phyloP scores from a whole-genome alignment of 1,140 invertebrate genomes.

The Rhopalosiphum maidis region DNA sequence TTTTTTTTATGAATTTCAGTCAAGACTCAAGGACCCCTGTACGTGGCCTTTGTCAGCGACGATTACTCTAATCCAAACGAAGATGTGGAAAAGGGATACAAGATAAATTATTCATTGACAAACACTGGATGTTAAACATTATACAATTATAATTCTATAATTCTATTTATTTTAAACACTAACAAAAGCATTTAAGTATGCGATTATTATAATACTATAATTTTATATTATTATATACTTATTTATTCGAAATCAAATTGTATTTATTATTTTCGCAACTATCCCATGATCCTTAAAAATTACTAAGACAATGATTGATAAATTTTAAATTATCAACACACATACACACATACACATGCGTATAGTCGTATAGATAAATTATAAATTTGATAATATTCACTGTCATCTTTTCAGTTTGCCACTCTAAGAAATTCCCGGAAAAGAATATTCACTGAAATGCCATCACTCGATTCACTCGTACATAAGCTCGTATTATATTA shows the following conservation, averaged over 20 bases:
- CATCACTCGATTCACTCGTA: too few relatives aligned
- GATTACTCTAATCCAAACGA: background rate
- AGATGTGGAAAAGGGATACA: slow-evolving; percentile 46
- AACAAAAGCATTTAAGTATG: background rate
- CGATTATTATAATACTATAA: background rate
- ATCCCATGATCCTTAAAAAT: too few relatives aligned
- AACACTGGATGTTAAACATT: slow-evolving; percentile 24
- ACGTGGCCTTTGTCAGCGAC: slow-evolving; percentile 32
- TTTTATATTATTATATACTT: background rate
- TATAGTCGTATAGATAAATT: too few relatives aligned
- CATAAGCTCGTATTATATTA: too few relatives aligned
- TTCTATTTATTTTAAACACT: background rate
- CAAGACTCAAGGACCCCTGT: background rate
- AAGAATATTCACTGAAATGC: too few relatives aligned
- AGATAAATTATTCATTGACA: slow-evolving; percentile 33
- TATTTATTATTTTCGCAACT: background rate
- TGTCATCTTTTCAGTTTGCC: too few relatives aligned
- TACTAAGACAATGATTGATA: background rate
- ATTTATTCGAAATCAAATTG: slow-evolving; percentile 7
- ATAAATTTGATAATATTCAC: too few relatives aligned
- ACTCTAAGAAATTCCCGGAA: too few relatives aligned
- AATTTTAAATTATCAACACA: background rate
- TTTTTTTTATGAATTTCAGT: slow-evolving; percentile 1
- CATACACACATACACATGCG: background rate
- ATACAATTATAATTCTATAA: background rate